Evolutionary conservation across 1,140 invertebrate genomes (phyloP), one percentile per base, ranked within the genome.

Genomic region (Drosophila tsacasi): DNA sequence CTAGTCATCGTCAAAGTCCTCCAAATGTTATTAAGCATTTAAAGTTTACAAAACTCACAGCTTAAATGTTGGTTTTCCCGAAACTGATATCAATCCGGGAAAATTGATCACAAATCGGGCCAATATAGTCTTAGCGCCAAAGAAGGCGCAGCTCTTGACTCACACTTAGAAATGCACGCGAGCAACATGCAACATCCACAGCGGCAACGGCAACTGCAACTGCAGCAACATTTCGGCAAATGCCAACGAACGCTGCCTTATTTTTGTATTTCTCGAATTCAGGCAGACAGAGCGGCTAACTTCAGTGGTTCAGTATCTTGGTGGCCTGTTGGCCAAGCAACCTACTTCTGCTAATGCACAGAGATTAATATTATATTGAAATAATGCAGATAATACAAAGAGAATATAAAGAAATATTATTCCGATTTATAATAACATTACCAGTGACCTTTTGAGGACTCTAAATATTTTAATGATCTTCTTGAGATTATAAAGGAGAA

Each of bases 301-400:
- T 47, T 81, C 30, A 79, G 55, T 84, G 79, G 76, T 76, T 79
- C 50, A 75, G 60, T 69, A 76, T 65, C 69, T 84, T 39, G 69
- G 55, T 83, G 74, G 84, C 74, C 82, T 85, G 83, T 72, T 85
- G 79, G 78, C 83, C 79, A 90, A 67, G 76, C 90, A 90, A 91
- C 84, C 89, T 83, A 91, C 90, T 91, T 92, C 74, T 57, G 57
- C 30, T 37, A 25, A 39, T 39, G 54, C 54, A 57, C 54, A 57
- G 54, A 57, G 35, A 57, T 5, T 39, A 57, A 57, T 39, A 39
- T n/a, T 57, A 23, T 23, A 23, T 23, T 3, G 32, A 55, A 37
- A 17, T 5, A 37, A 37, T 9, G 8, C 19, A 10, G 12, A 21
- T 2, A 35, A 8, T 32, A 2, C 15, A 19, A 10, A 1, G 2